Evolutionary conservation across 1,140 invertebrate genomes (phyloP).

Genomic region (Pogonomyrmex barbatus): DNA sequence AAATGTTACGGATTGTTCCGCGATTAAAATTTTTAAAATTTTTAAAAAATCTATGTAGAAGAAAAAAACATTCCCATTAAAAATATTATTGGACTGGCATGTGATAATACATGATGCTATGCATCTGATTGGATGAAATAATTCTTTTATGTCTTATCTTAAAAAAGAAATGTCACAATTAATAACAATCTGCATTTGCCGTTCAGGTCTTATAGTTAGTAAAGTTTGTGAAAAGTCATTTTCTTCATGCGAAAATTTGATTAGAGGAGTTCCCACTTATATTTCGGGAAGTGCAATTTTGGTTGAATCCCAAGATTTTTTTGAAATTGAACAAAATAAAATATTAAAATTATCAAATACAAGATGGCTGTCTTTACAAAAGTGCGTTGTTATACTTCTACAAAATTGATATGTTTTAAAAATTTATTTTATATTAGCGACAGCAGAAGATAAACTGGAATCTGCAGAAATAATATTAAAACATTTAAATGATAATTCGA

Average conservation of each 20-base stretch:
- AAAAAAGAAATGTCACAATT: too few species aligned
- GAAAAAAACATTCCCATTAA: not conserved
- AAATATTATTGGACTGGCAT: not conserved
- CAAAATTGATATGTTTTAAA: slow-evolving; percentile 3
- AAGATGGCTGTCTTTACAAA: not conserved
- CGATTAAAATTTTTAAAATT: not conserved
- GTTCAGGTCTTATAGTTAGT: too few species aligned
- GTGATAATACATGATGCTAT: not conserved
- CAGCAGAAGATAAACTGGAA: not conserved
- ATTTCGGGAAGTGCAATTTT: too few species aligned
- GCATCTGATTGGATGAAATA: not conserved
- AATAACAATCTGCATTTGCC: too few species aligned
- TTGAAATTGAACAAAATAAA: not conserved
- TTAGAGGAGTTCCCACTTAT: too few species aligned
- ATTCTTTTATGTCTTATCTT: not conserved
- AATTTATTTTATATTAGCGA: not conserved
- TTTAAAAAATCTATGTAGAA: not conserved
- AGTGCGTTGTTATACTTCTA: not conserved
- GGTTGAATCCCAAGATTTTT: too few species aligned
- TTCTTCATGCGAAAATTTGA: too few species aligned
- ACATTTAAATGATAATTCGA: not conserved
- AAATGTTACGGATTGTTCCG: not conserved
- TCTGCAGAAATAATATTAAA: not conserved
- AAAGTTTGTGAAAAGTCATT: too few species aligned
- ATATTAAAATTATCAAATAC: slow-evolving; percentile 24